phyloP scores from a whole-genome alignment of 1,140 invertebrate genomes.

The Chionoecetes opilio region DNA sequence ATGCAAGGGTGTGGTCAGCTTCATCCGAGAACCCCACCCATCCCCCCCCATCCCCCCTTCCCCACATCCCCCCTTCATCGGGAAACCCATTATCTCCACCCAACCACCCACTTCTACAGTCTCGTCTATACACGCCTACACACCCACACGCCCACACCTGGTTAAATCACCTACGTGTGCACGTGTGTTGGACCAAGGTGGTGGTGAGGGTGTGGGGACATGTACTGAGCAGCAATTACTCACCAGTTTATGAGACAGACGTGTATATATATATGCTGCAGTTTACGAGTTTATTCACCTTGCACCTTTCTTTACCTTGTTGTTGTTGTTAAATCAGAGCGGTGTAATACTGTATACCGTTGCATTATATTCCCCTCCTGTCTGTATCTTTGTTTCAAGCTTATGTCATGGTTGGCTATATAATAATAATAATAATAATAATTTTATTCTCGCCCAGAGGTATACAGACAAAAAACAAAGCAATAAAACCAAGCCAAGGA shows the following conservation, averaged over 20 bases:
- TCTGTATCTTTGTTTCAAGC: too few relatives aligned
- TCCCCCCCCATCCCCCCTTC: background rate
- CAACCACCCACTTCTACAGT: background rate
- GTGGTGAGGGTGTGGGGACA: background rate
- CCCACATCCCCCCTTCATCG: background rate
- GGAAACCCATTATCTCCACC: conserved; percentile 6
- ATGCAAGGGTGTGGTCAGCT: background rate
- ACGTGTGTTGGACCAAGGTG: background rate
- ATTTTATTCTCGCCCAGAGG: too few relatives aligned
- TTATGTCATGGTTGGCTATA: too few relatives aligned
- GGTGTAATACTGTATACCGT: too few relatives aligned
- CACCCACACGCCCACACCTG: background rate
- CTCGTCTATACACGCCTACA: background rate
- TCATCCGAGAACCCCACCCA: background rate
- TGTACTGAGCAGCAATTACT: background rate
- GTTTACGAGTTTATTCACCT: background rate
- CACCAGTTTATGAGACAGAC: conserved; percentile 12
- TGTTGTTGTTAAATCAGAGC: too few relatives aligned
- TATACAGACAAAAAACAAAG: too few relatives aligned
- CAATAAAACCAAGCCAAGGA: too few relatives aligned
- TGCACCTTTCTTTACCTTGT: too few relatives aligned
- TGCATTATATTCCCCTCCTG: too few relatives aligned
- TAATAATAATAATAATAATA: too few relatives aligned
- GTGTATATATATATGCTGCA: background rate
- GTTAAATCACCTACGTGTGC: background rate